Base-by-base conservation (phyloP, 2,888 invertebrate species). In the Lepidonotus clava region DNA sequence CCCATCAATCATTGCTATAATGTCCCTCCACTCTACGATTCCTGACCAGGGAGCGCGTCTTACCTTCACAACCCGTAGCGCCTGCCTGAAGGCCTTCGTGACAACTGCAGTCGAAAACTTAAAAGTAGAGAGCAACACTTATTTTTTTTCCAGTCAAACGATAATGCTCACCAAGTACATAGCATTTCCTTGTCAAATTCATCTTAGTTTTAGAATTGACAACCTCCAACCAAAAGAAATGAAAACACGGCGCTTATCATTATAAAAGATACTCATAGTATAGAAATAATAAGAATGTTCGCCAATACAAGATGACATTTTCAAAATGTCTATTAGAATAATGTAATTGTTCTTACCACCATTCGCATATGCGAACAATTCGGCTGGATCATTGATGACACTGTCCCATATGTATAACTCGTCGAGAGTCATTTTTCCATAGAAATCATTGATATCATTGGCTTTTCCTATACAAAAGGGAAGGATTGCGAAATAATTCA, bases 371-470 rank as follows among this genome's bases (percentile, higher is more conserved):
- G 18, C 4, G n/a, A 53, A 53, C 21, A 53, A 11, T 53, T 53
- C 53, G n/a, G 53, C 53, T 53, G 53, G 53, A 18, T 53, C 53
- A 53, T 18, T n/a, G 53, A 53, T 53, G 2, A 53, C 53, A 53
- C 53, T 53, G 18, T 53, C 53, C 53, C 53, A 53, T 53, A 53
- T 53, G 21, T 53, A 53, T 53, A 53, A 53, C n/a, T 53, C 53
- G 11, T 53, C 53, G 18, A 53, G n/a, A n/a, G n/a, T 53, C 2
- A 53, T n/a, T 11, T 53, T 53, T n/a, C 53, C 53, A 53, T 53
- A 53, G n/a, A 53, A 53, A n/a, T 53, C n/a, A 53, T 53, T n/a
- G n/a, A 53, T 11, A n/a, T 53, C 53, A 53, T 53, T 53, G n/a
- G 53, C 2, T 11, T n/a, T 53, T n/a, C 53, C 53, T 53, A 11